Conservation (phyloP, 2,888 invertebrate species). For the Cryptophagus acutangulus region DNA sequence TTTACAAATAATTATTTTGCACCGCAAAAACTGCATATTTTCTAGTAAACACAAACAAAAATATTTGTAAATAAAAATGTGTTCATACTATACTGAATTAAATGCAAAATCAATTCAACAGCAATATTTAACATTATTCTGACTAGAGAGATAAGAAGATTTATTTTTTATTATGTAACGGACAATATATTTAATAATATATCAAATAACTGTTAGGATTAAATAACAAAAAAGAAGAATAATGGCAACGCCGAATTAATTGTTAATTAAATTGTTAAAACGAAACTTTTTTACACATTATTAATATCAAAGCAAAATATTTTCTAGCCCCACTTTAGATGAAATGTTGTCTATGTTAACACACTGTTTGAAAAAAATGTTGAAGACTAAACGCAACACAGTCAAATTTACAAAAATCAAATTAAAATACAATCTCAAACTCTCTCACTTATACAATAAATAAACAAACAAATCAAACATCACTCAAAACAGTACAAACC, state of each 20-base stretch:
- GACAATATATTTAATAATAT: constrained; percentile 25
- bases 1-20: too few relatives aligned
- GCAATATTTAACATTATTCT: constrained; percentile 1
- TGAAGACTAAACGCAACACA: constrained; percentile 24
- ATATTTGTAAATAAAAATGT: constrained; percentile 17
- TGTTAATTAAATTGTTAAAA: constrained; percentile 24
- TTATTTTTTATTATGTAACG: constrained; percentile 15
- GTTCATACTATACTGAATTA: too few relatives aligned
- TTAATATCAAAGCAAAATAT: constrained; percentile 28
- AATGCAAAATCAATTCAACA: constrained; percentile 6
- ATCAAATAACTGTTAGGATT: constrained; percentile 20
- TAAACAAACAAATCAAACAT: neutral
- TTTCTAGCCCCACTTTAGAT: constrained; percentile 31
- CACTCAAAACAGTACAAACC: neutral
- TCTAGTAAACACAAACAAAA: constrained; percentile 3
- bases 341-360: constrained; percentile 30
- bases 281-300: constrained; percentile 14
- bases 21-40: neutral
- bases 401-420: constrained; percentile 31
- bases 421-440: neutral
- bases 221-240: constrained; percentile 13
- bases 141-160: neutral
- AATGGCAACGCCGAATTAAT: constrained; percentile 25
- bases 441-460: neutral
- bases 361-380: constrained; percentile 25